Evolutionary conservation across 2,797 vertebrate genomes (phyloP).

Genomic region (Thaleichthys pacificus): DNA sequence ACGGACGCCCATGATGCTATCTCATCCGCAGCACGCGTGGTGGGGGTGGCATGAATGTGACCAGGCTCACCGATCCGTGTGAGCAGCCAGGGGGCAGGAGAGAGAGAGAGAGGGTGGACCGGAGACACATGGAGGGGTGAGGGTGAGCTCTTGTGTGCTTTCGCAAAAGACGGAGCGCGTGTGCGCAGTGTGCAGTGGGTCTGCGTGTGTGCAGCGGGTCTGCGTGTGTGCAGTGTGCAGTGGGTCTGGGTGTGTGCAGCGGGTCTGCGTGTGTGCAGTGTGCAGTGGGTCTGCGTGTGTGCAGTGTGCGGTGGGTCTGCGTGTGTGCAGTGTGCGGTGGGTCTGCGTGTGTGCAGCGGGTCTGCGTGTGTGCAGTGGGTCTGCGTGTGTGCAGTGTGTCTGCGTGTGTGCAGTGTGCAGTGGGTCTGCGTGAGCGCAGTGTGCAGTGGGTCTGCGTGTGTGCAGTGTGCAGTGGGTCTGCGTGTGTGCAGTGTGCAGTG

Average conservation of each 20-base stretch:
- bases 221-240: neutral
- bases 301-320: neutral
- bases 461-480: neutral
- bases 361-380: neutral
- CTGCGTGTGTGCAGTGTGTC: neutral
- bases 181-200: neutral
- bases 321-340: neutral
- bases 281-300: neutral
- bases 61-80: neutral
- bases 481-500: neutral
- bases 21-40: no score
- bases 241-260: neutral
- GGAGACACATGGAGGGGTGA: neutral
- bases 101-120: neutral
- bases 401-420: neutral
- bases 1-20: neutral
- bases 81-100: neutral
- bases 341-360: neutral
- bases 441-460: neutral
- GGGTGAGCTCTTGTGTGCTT: no score
- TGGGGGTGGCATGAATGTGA: no score
- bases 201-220: neutral
- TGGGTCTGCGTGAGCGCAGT: neutral
- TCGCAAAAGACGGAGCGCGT: neutral
- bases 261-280: neutral